Conservation (phyloP, 1,140 invertebrate genomes). For the Lepidurus apus region DNA sequence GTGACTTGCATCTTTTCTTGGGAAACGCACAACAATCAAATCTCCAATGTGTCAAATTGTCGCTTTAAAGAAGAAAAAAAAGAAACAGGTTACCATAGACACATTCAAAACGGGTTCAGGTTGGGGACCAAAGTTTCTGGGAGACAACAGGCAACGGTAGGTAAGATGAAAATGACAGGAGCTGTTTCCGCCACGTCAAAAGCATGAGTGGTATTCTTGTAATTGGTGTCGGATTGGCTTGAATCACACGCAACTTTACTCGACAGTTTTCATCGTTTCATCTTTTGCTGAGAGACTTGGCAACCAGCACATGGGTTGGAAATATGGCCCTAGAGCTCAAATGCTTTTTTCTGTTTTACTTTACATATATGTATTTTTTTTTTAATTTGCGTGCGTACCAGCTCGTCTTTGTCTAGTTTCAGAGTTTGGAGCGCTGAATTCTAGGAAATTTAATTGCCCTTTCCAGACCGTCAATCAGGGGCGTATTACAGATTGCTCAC, state of each 20-base stretch:
- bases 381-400: not conserved
- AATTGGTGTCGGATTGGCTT: slow-evolving; percentile 5
- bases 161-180: not conserved
- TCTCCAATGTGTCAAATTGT: too few relatives aligned
- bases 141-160: too few relatives aligned
- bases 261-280: too few relatives aligned
- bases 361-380: not conserved
- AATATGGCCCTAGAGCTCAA: not conserved
- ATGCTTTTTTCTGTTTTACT: not conserved
- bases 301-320: not conserved
- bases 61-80: too few relatives aligned
- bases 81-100: too few relatives aligned
- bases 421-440: not conserved
- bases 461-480: slow-evolving; percentile 18
- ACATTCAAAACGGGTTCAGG: not conserved
- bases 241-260: not conserved
- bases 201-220: not conserved
- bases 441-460: slow-evolving; percentile 11
- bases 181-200: not conserved
- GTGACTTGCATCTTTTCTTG: too few relatives aligned
- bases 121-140: not conserved
- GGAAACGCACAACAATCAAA: too few relatives aligned
- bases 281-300: not conserved
- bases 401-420: not conserved
- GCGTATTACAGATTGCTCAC: slow-evolving; percentile 3